Percentiles rank a stretch among this genome's conserved stretches.
Conservation (phyloP, 2,888 invertebrate genomes). For the Drepanosiphum platanoidis region DNA sequence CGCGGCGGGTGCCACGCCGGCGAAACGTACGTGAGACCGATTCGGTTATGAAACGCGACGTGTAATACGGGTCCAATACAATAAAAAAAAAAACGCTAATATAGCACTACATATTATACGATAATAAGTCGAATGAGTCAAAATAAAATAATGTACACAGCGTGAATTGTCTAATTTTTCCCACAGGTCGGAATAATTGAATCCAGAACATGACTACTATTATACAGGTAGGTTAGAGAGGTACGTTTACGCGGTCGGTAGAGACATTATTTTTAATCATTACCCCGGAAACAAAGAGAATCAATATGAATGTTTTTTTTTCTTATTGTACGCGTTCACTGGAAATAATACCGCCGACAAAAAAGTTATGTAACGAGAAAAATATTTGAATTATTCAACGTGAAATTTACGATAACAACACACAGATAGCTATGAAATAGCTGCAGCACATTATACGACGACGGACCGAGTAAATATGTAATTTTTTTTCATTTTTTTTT, state of each 20-base stretch:
- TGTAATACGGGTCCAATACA: neutral
- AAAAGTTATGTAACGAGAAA: neutral
- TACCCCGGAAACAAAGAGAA: neutral
- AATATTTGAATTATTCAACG: conserved; percentile 36
- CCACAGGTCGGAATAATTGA: neutral
- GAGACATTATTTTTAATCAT: neutral
- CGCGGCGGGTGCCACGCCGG: neutral
- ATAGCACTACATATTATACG: neutral
- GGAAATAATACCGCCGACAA: neutral
- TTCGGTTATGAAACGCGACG: neutral
- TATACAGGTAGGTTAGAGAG: no score
- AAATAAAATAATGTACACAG: no score
- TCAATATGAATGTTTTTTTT: neutral
- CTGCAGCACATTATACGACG: neutral
- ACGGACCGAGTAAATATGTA: neutral
- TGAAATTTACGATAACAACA: conserved; percentile 11
- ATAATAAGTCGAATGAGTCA: no score
- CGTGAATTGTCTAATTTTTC: neutral
- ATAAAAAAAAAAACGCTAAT: neutral
- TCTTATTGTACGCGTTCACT: neutral
- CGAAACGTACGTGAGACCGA: neutral
- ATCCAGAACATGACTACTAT: neutral
- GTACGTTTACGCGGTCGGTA: neutral
- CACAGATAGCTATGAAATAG: neutral
- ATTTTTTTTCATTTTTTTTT: neutral